These are phyloP conservation scores for Scleropages formosus DNA, from an alignment of 2,797 vertebrate genomes.

Conservation along the genomic window DNA sequence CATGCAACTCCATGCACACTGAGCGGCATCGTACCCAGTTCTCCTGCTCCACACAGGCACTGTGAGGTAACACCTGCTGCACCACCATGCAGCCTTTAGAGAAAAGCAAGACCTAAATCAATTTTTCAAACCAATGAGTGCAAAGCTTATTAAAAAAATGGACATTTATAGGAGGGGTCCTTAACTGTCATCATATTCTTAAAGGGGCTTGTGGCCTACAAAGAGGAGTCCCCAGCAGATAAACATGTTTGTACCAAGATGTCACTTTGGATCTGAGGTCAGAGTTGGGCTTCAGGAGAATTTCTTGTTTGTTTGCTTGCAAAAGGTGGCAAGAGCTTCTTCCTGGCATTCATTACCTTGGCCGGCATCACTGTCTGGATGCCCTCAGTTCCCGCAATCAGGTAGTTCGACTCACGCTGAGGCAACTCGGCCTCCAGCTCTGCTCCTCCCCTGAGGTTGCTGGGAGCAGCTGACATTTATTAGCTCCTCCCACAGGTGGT, in stretches of 20 bases:
- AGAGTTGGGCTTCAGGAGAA: background rate
- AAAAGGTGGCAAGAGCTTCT: background rate
- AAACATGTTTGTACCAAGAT: constrained; percentile 31
- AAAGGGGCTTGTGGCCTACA: constrained; percentile 4
- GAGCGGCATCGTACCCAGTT: too few species aligned
- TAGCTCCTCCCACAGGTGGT: constrained; percentile 41
- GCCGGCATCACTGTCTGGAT: constrained; percentile 24
- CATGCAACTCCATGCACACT: too few species aligned
- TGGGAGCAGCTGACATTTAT: constrained; percentile 21
- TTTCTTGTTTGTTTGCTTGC: background rate
- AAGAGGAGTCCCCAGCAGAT: constrained; percentile 17
- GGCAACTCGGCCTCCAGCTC: constrained; percentile 20
- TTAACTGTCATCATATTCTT: too few species aligned
- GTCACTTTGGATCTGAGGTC: constrained; percentile 12
- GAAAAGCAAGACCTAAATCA: too few species aligned
- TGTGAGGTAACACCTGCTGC: too few species aligned
- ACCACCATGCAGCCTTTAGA: too few species aligned
- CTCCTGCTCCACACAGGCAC: too few species aligned
- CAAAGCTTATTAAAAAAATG: too few species aligned
- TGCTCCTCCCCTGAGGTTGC: background rate
- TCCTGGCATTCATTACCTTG: background rate
- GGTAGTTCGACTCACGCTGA: constrained; percentile 34
- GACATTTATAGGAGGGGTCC: constrained; percentile 11
- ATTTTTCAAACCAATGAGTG: too few species aligned
- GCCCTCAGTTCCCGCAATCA: constrained; percentile 29